Percentiles rank a stretch among this genome's conserved stretches.
Evolutionary conservation across 2,113 vertebrate species (phyloP).

Genomic region (Callithrix jacchus): DNA sequence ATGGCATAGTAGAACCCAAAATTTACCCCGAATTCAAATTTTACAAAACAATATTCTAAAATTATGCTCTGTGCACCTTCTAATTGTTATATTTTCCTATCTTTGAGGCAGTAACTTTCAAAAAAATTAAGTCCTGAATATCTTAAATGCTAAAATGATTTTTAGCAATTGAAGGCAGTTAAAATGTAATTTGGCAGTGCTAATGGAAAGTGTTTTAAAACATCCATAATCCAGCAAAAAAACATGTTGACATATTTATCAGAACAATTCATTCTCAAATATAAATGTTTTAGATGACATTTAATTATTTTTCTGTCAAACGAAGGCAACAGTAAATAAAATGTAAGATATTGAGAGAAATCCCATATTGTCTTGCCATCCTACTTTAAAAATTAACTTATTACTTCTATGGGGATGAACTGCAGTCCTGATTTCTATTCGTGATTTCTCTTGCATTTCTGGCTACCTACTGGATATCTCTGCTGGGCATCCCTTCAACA

Average conservation of each 20-base stretch:
- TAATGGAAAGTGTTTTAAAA: slow-evolving; percentile 41
- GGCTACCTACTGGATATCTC: neutral
- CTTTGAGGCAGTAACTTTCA: neutral
- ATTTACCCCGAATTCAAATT: neutral
- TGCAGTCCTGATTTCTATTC: neutral
- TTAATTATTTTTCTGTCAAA: slow-evolving; percentile 24
- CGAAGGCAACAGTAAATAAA: neutral
- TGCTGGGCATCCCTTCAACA: neutral
- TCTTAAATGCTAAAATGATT: slow-evolving; percentile 31
- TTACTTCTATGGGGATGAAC: neutral
- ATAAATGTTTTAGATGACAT: neutral
- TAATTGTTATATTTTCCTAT: neutral
- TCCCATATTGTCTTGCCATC: neutral
- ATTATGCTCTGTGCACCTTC: neutral
- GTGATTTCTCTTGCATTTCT: neutral
- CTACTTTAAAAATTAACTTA: neutral
- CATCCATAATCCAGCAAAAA: neutral
- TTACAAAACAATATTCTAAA: slow-evolving; percentile 14
- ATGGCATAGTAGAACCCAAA: neutral
- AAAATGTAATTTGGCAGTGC: neutral
- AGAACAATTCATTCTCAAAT: neutral
- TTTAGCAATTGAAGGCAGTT: slow-evolving; percentile 5
- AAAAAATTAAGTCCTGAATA: neutral
- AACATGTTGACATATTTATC: neutral
- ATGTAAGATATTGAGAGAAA: neutral